These are phyloP conservation scores for Chrysotoxum bicinctum DNA, from an alignment of 2,888 invertebrate species.

Conservation along the genomic window DNA sequence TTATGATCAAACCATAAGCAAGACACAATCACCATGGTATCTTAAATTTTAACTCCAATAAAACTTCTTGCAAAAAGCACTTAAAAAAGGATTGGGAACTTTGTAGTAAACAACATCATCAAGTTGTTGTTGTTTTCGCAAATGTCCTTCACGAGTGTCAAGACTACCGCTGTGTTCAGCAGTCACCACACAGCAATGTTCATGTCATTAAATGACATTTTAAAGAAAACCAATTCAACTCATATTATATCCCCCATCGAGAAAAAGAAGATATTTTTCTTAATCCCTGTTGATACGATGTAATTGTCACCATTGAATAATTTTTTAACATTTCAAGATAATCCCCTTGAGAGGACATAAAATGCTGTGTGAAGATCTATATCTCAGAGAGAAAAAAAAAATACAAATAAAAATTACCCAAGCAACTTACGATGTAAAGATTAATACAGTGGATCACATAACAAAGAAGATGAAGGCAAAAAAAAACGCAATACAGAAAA, in stretches of 20 bases:
- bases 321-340: conserved; percentile 47
- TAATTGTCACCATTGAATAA: conserved; percentile 65
- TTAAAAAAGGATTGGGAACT: not conserved
- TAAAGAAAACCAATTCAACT: conserved; percentile 33
- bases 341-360: conserved; percentile 26
- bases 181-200: not conserved
- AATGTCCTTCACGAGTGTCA: conserved; percentile 31
- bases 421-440: conserved; percentile 29
- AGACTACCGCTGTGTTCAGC: conserved; percentile 18
- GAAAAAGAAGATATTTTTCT: conserved; percentile 29
- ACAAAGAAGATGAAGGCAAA: conserved; percentile 11
- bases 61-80: not conserved
- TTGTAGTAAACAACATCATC: conserved; percentile 2
- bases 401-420: conserved; percentile 26
- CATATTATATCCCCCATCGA: conserved; percentile 8
- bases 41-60: not conserved
- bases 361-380: conserved; percentile 38
- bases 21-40: not conserved
- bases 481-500: conserved; percentile 38
- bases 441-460: conserved; percentile 32
- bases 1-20: not conserved
- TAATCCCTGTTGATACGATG: conserved; percentile 42
- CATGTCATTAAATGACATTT: conserved; percentile 15
- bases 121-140: too few species aligned
- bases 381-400: conserved; percentile 32